Evolutionary conservation across 2,113 vertebrate species (phyloP).

Genomic region (Terrapene triunguis): DNA sequence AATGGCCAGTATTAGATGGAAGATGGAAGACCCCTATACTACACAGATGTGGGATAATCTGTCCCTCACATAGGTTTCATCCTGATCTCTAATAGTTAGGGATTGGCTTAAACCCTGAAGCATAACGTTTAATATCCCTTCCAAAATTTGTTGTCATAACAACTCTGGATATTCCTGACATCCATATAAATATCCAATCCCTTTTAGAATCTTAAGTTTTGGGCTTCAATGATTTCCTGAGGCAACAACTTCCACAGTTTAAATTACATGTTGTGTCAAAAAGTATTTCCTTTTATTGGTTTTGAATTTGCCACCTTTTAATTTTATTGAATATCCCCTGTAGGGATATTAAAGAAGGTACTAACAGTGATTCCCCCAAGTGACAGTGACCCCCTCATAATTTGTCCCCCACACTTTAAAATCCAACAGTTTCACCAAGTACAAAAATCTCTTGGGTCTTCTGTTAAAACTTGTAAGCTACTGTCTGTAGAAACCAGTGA

Average conservation of each 20-base stretch:
- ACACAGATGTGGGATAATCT: not conserved
- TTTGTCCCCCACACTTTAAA: too few relatives aligned
- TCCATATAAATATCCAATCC: not conserved
- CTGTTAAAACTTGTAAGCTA: too few relatives aligned
- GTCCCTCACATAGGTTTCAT: not conserved
- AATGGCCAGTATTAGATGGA: not conserved
- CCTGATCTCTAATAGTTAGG: not conserved
- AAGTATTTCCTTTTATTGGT: not conserved
- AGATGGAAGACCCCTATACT: not conserved
- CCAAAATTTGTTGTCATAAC: not conserved
- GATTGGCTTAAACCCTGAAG: not conserved
- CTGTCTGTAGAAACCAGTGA: too few relatives aligned
- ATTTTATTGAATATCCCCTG: not conserved
- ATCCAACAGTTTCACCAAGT: too few relatives aligned
- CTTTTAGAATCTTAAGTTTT: not conserved
- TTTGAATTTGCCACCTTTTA: not conserved
- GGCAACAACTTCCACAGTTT: not conserved
- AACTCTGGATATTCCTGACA: not conserved
- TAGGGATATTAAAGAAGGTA: too few relatives aligned
- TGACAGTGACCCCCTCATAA: too few relatives aligned
- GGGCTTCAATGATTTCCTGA: not conserved
- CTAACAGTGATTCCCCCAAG: too few relatives aligned
- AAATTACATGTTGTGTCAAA: not conserved
- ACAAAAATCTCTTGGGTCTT: too few relatives aligned
- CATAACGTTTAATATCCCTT: not conserved